These are phyloP conservation scores for Palythoa heliodiscus DNA, from an alignment of 92 coral and sea anemone species.

Conservation along the genomic window DNA sequence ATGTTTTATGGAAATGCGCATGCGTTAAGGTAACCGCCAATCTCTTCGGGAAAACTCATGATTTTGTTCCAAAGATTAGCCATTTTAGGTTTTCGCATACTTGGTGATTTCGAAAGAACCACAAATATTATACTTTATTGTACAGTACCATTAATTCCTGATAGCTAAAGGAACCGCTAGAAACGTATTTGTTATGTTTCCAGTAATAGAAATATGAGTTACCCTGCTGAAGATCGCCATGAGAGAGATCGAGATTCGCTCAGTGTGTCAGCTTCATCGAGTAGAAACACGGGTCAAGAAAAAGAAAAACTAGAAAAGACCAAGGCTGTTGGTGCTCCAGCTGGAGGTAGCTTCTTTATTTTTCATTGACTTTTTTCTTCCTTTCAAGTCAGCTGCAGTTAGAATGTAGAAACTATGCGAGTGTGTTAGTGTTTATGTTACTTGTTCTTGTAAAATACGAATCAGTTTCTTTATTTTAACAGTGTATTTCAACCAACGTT, in stretches of 20 bases:
- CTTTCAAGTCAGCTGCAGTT: neutral
- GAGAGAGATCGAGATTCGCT: slow-evolving; percentile 86
- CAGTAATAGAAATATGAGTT: slow-evolving; percentile 69
- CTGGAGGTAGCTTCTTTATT: slow-evolving; percentile 56
- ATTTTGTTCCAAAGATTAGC: slow-evolving; percentile 27
- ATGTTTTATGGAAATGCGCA: slow-evolving; percentile 18
- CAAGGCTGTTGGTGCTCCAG: slow-evolving; percentile 59
- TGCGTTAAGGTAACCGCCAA: slow-evolving; percentile 42
- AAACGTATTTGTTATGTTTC: slow-evolving; percentile 13
- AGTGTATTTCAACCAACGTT: neutral
- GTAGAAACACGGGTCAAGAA: slow-evolving; percentile 66
- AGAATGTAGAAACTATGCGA: neutral
- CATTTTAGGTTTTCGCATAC: slow-evolving; percentile 35
- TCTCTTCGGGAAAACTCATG: slow-evolving; percentile 45
- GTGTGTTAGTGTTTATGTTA: neutral
- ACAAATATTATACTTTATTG: neutral
- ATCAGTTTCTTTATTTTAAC: neutral
- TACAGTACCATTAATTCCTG: neutral
- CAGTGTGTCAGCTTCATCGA: slow-evolving; percentile 58
- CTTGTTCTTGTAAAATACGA: neutral
- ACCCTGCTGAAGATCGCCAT: slow-evolving; percentile 87
- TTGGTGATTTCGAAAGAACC: slow-evolving; percentile 25
- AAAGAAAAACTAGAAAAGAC: slow-evolving; percentile 76
- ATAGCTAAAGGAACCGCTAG: neutral
- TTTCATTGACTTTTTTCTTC: neutral